Evolutionary conservation across 1,140 invertebrate genomes (phyloP).

Genomic region (Drosophila littoralis): DNA sequence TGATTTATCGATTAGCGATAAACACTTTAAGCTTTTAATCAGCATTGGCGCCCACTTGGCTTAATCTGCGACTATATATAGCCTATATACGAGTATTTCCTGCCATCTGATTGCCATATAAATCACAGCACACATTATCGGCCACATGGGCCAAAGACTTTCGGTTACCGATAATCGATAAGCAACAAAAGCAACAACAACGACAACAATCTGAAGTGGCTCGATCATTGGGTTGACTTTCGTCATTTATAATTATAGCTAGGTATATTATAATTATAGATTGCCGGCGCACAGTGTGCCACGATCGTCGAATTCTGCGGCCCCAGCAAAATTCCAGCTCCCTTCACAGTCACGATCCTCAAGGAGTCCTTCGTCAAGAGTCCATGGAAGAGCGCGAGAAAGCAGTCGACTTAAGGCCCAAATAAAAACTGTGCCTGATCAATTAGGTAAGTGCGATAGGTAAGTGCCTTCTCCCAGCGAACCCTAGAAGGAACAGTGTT

Average conservation of each 20-base stretch:
- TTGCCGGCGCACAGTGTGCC: constrained; percentile 22
- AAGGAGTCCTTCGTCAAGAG: too few species aligned
- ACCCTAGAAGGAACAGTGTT: too few species aligned
- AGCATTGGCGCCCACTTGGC: constrained; percentile 27
- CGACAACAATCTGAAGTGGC: constrained; percentile 37
- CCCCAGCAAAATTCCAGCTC: neutral
- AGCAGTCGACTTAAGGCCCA: too few species aligned
- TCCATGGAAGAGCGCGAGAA: too few species aligned
- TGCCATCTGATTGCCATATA: constrained; percentile 47
- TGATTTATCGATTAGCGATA: neutral
- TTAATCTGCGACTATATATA: constrained; percentile 37
- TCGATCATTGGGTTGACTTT: constrained; percentile 54
- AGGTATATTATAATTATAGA: constrained; percentile 73
- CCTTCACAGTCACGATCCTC: too few species aligned
- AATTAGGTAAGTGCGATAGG: too few species aligned
- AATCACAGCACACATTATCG: constrained; percentile 48
- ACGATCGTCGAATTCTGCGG: neutral
- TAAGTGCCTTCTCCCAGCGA: too few species aligned
- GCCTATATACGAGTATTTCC: constrained; percentile 27
- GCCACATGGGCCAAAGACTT: constrained; percentile 26
- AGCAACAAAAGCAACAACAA: constrained; percentile 9
- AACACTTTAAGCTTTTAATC: constrained; percentile 2
- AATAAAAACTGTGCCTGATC: too few species aligned
- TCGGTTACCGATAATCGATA: constrained; percentile 20
- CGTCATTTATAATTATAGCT: constrained; percentile 80